Percentiles rank a stretch among this genome's conserved stretches.
These are phyloP conservation scores for Carabus problematicus DNA, from an alignment of 2,888 invertebrate species.

Conservation along the genomic window DNA sequence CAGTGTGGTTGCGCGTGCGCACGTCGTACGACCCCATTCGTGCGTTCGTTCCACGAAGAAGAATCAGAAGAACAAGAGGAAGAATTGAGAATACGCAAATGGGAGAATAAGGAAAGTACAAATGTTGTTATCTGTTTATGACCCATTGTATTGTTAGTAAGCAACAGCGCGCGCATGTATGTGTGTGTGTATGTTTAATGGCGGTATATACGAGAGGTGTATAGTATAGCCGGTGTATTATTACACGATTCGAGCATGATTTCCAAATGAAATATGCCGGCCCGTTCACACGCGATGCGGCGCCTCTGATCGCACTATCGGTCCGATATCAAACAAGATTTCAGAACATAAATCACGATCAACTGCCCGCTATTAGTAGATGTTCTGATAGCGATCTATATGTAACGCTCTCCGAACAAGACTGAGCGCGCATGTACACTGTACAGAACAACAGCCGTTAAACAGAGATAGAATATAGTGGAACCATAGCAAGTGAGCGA, in stretches of 20 bases:
- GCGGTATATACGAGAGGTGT: no score
- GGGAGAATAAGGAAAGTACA: no score
- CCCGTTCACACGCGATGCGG: conserved; percentile 51
- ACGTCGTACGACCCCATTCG: neutral
- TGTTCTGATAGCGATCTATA: conserved; percentile 51
- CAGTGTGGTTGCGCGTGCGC: no score
- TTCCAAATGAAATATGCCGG: conserved; percentile 41
- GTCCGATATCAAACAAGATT: conserved; percentile 51
- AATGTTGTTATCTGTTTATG: conserved; percentile 26
- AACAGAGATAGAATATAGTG: no score
- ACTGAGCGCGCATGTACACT: neutral
- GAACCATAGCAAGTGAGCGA: no score
- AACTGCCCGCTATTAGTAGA: conserved; percentile 48
- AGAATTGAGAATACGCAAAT: no score
- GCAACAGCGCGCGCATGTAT: conserved; percentile 8
- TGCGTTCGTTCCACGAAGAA: neutral
- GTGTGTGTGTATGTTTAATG: no score
- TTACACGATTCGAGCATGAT: conserved; percentile 29
- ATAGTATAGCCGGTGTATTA: neutral
- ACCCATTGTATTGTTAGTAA: conserved; percentile 28
- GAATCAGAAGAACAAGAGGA: no score
- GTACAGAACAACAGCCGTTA: no score
- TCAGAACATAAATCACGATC: conserved; percentile 50
- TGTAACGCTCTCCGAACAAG: conserved; percentile 47
- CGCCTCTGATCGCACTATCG: conserved; percentile 52